phyloP scores from a whole-genome alignment of 2,113 vertebrate genomes.

The Anarrhichthys ocellatus region DNA sequence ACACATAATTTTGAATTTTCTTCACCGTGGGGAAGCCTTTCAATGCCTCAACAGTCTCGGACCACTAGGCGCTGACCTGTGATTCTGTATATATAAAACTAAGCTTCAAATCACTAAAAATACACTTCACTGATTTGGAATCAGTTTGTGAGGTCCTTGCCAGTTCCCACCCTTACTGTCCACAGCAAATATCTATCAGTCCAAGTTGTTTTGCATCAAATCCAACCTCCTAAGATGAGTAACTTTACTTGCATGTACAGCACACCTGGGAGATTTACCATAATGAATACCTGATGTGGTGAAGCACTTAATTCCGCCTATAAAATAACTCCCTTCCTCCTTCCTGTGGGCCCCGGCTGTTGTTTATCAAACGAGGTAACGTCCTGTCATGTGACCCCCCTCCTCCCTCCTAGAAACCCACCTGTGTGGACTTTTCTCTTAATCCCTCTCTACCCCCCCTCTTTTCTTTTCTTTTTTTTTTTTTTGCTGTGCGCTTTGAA shows the following conservation, averaged over 20 bases:
- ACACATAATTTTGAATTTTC: background rate
- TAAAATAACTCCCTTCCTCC: constrained; percentile 80
- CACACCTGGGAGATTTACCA: constrained; percentile 77
- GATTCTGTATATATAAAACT: background rate
- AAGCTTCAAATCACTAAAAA: background rate
- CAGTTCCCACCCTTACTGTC: constrained; percentile 5
- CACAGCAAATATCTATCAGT: constrained; percentile 20
- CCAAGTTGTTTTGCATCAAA: constrained; percentile 41
- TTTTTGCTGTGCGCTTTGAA: constrained; percentile 74
- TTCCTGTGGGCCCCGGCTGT: constrained; percentile 75
- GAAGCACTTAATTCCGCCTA: constrained; percentile 74
- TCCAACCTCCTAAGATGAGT: constrained; percentile 46
- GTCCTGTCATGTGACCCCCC: constrained; percentile 84
- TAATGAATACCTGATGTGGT: constrained; percentile 81
- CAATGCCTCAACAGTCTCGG: background rate
- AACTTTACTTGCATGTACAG: constrained; percentile 39
- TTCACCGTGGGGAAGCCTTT: background rate
- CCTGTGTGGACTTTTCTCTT: constrained; percentile 85
- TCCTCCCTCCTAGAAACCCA: constrained; percentile 71
- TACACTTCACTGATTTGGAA: background rate
- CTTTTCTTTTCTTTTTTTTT: constrained; percentile 17
- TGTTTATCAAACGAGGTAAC: constrained; percentile 82
- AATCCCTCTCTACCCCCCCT: constrained; percentile 67
- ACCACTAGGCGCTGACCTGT: background rate
- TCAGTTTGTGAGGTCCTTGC: constrained; percentile 14